Evolutionary conservation across 2,113 vertebrate genomes (phyloP), one percentile per base, ranked within the genome.

Genomic region (Carlito syrichta): DNA sequence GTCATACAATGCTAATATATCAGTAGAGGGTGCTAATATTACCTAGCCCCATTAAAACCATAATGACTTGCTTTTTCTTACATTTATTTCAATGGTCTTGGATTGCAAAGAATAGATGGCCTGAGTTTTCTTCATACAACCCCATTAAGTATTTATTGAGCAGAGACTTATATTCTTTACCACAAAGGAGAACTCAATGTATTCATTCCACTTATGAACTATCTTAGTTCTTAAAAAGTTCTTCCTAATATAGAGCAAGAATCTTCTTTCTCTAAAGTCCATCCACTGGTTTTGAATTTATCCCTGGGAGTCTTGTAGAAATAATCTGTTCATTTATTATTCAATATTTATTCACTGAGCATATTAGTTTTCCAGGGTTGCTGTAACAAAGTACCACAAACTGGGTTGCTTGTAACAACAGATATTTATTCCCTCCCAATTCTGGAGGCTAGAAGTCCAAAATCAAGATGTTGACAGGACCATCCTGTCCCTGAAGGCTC

Each of bases 101-200:
- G 40, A 43, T 82, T 69, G 38, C 7, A 85, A 86, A 89, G 6
- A 73, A 12, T 22, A 68, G 84, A 12, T 85, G 23, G 19, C 56
- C 96, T 91, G 20, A 73, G 74, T 91, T 94, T 91, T 97, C 62
- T 95, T 88, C 81, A n/a, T 73, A 56, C 2, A 83, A 27, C 19
- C 3, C 9, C 23, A 22, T 40, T 45, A 74, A 17, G 7, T 40
- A 12, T 68, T 68, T 62, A n/a, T 68, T 90, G n/a, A 86, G 12
- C 23, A 58, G 32, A 66, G 22, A 12, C 17, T 86, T 87, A 52
- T 58, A 40, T 92, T 82, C 30, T 48, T 92, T 86, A 35, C 35
- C 38, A 83, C 38, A 83, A 35, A 35, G 14, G 10, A 3, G 32
- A 87, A 78, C 6, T 84, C 38, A 30, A 1, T 45, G 78, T 56